Percentiles rank a stretch among this genome's conserved stretches.
Conservation (phyloP, 2,888 invertebrate species). For the Amblyteles armatorius region DNA sequence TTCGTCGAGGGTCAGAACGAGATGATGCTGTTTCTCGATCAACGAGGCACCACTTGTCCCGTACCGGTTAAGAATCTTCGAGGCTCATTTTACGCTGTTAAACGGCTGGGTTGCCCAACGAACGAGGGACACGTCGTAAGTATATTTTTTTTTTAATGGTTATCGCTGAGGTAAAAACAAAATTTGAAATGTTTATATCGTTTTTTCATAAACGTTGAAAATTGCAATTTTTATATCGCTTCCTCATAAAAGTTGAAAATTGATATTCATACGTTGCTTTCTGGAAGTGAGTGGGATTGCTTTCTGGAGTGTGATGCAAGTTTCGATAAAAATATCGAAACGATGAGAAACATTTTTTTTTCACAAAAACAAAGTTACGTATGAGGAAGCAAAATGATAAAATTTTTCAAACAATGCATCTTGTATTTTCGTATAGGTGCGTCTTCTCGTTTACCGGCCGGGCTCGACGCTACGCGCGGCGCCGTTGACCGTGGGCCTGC, state of each 20-base stretch:
- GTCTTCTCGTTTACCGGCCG: slow-evolving; percentile 91
- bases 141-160: neutral
- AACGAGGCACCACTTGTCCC: slow-evolving; percentile 89
- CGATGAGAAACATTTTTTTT: too few species aligned
- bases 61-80: slow-evolving; percentile 89
- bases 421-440: slow-evolving; percentile 68
- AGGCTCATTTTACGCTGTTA: slow-evolving; percentile 88
- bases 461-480: slow-evolving; percentile 90
- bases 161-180: neutral
- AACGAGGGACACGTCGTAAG: slow-evolving; percentile 80
- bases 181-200: neutral
- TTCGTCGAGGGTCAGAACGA: slow-evolving; percentile 92
- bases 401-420: neutral
- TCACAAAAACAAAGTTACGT: too few species aligned
- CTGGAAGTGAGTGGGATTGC: too few species aligned
- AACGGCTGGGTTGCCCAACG: slow-evolving; percentile 83
- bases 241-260: too few species aligned
- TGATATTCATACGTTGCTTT: too few species aligned
- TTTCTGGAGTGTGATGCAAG: too few species aligned
- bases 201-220: neutral
- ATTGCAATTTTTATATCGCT: neutral
- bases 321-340: too few species aligned
- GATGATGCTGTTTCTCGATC: slow-evolving; percentile 89
- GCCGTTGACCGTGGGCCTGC: slow-evolving; percentile 87
- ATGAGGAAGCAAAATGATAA: too few species aligned